These are phyloP conservation scores for Agrochola macilenta DNA, from an alignment of 2,888 invertebrate species.

Conservation along the genomic window DNA sequence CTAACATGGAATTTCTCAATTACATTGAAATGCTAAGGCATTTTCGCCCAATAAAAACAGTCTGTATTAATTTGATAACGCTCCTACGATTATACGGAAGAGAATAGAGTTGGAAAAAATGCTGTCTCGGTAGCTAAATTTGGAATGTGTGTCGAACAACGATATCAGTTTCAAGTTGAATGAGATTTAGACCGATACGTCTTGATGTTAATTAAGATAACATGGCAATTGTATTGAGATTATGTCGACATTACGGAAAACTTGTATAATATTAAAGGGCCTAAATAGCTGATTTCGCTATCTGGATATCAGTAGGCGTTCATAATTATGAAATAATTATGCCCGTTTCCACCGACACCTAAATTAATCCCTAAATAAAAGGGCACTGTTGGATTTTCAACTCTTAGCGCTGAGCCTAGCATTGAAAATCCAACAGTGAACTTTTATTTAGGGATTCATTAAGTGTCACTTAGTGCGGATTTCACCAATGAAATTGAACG, in stretches of 20 bases:
- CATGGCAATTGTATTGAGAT: slow-evolving; percentile 22
- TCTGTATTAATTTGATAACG: not conserved
- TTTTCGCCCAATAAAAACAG: slow-evolving; percentile 1
- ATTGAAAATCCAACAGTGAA: too few species aligned
- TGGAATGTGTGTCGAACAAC: slow-evolving; percentile 10
- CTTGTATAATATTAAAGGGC: not conserved
- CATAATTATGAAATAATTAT: fast-evolving
- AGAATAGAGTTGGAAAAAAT: not conserved
- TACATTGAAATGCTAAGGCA: not conserved
- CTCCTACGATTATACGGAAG: not conserved
- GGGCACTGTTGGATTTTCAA: too few species aligned
- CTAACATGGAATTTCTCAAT: not conserved
- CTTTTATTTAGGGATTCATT: too few species aligned
- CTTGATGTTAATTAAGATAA: slow-evolving; percentile 35
- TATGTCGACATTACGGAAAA: not conserved
- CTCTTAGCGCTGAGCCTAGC: too few species aligned
- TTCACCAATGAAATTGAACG: too few species aligned
- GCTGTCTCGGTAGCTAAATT: slow-evolving; percentile 1
- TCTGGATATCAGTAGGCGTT: not conserved
- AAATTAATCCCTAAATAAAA: too few species aligned
- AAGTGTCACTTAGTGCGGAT: too few species aligned
- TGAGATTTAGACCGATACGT: slow-evolving; percentile 39
- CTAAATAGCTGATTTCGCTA: not conserved
- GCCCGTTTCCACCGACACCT: too few species aligned
- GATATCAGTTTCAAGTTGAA: slow-evolving; percentile 19